Evolutionary conservation across 2,797 vertebrate species (phyloP).

Genomic region (Aulostomus chinensis): DNA sequence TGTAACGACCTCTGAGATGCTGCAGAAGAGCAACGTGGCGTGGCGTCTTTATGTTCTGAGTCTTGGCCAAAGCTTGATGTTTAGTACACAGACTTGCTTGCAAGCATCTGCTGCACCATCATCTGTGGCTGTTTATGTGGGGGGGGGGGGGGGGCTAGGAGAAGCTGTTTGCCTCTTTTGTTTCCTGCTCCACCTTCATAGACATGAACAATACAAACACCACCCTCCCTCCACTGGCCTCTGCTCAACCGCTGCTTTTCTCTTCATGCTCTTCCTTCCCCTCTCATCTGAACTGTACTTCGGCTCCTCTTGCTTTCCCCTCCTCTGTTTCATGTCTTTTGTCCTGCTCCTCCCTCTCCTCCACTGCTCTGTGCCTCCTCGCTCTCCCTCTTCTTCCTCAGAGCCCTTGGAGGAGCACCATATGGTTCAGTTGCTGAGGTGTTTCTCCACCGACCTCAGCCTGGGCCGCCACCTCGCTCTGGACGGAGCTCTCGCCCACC

Average conservation of each 20-base stretch:
- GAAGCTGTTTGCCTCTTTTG: slow-evolving; percentile 32
- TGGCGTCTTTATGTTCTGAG: too few relatives aligned
- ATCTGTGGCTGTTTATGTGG: slow-evolving; percentile 18
- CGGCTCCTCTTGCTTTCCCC: slow-evolving; percentile 11
- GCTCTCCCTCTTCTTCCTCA: slow-evolving; percentile 85
- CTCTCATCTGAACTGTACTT: slow-evolving; percentile 19
- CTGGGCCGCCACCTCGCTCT: slow-evolving; percentile 85
- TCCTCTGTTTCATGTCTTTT: slow-evolving; percentile 46
- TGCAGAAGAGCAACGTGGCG: slow-evolving; percentile 42
- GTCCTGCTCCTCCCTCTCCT: slow-evolving; percentile 47
- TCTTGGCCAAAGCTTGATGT: slow-evolving; percentile 3
- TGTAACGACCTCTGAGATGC: slow-evolving; percentile 12
- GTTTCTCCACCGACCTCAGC: slow-evolving; percentile 91
- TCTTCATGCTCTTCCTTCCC: background rate
- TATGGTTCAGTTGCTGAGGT: slow-evolving; percentile 92
- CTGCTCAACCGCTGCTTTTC: slow-evolving; percentile 19
- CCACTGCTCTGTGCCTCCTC: slow-evolving; percentile 69
- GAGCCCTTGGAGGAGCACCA: slow-evolving; percentile 92
- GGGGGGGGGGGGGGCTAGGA: slow-evolving; percentile 20
- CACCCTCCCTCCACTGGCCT: slow-evolving; percentile 8
- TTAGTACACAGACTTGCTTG: slow-evolving; percentile 2
- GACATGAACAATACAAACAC: slow-evolving; percentile 8
- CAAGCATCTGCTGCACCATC: slow-evolving; percentile 26
- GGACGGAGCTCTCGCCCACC: slow-evolving; percentile 93
- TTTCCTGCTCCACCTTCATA: slow-evolving; percentile 4